phyloP scores from a whole-genome alignment of 2,797 vertebrate genomes.

The Ptychadena robeensis region DNA sequence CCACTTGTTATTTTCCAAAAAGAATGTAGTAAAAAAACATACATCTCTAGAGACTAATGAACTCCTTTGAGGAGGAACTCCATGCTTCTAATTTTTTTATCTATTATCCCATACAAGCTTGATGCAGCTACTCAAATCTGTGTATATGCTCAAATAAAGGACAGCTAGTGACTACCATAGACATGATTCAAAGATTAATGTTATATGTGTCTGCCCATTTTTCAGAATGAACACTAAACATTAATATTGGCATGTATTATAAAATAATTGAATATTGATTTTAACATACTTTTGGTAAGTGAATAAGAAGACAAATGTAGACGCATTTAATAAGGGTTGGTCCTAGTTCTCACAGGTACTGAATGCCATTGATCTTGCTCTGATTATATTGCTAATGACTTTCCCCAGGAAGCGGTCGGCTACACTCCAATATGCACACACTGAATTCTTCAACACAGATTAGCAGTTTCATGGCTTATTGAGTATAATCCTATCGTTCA shows the following conservation, averaged over 20 bases:
- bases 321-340: constrained; percentile 4
- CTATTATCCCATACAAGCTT: neutral
- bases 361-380: constrained; percentile 11
- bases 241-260: neutral
- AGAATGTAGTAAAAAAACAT: no score
- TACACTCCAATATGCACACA: constrained; percentile 35
- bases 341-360: constrained; percentile 20
- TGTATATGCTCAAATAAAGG: neutral
- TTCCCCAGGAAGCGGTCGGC: constrained; percentile 12
- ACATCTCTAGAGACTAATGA: no score
- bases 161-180: no score
- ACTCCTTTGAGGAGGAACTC: no score
- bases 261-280: neutral
- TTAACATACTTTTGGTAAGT: neutral
- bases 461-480: constrained; percentile 39
- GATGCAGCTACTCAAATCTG: neutral
- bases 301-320: neutral
- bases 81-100: no score
- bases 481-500: constrained; percentile 31
- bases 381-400: constrained; percentile 38
- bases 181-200: no score
- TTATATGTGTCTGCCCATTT: no score
- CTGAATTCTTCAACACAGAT: constrained; percentile 23
- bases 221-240: no score
- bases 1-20: no score